Percentiles rank a stretch among this genome's conserved stretches.
phyloP scores from a whole-genome alignment of 2,888 invertebrate species.

The Crocallis elinguaria region DNA sequence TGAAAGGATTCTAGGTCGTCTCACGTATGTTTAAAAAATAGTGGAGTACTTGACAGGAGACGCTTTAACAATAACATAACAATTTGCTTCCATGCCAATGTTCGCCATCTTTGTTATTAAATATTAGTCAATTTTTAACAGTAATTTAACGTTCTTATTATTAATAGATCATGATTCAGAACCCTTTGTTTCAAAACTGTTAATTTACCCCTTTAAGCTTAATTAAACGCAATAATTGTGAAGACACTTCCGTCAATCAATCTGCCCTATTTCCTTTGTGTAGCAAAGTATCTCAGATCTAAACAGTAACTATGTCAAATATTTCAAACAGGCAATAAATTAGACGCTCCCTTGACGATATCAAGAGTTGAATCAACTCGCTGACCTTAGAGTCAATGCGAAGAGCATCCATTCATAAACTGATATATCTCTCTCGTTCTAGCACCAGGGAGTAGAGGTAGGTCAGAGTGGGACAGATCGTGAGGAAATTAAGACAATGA shows the following conservation, averaged over 20 bases:
- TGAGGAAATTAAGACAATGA: slow-evolving; percentile 57
- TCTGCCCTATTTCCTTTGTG: slow-evolving; percentile 8
- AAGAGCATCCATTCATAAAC: slow-evolving; percentile 68
- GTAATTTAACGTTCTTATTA: too few relatives aligned
- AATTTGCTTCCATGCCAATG: too few relatives aligned
- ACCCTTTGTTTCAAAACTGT: too few relatives aligned
- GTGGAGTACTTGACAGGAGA: too few relatives aligned
- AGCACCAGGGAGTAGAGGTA: slow-evolving; percentile 1
- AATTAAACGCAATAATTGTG: background rate
- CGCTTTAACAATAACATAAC: too few relatives aligned
- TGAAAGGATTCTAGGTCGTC: too few relatives aligned
- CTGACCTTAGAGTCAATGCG: slow-evolving; percentile 74
- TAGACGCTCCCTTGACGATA: slow-evolving; percentile 46
- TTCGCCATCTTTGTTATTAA: too few relatives aligned
- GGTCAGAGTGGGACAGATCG: slow-evolving; percentile 43
- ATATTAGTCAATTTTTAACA: too few relatives aligned
- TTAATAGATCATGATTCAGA: too few relatives aligned
- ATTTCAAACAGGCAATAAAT: slow-evolving; percentile 29
- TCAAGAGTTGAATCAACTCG: slow-evolving; percentile 68
- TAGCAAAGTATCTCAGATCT: slow-evolving; percentile 10
- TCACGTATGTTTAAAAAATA: too few relatives aligned
- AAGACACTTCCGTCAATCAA: background rate
- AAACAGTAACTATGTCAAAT: slow-evolving; percentile 19
- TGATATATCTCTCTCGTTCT: slow-evolving; percentile 45
- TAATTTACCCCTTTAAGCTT: too few relatives aligned